Evolutionary conservation across 2,797 vertebrate genomes (phyloP).

Genomic region (Parambassis ranga): DNA sequence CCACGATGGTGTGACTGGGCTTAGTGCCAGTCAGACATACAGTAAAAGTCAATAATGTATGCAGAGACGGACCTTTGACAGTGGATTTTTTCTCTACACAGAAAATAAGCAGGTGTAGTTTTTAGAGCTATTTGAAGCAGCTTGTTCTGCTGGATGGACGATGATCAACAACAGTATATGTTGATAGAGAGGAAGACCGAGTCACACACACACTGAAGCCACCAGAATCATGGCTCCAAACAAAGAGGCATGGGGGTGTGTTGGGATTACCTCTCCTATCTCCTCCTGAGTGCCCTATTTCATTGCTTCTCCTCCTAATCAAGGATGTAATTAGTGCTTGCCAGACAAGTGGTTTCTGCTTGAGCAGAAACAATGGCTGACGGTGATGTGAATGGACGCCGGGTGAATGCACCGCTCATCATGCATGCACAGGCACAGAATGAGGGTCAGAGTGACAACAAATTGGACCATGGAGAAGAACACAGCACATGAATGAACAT

Average conservation of each 20-base stretch:
- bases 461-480: conserved; percentile 45
- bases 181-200: no score
- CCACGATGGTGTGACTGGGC: no score
- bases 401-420: conserved; percentile 49
- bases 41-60: no score
- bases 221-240: not conserved
- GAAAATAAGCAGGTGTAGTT: no score
- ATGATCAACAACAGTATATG: no score
- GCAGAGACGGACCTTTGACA: no score
- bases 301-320: conserved; percentile 68
- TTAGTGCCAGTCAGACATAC: no score
- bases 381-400: conserved; percentile 46
- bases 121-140: no score
- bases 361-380: conserved; percentile 62
- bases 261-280: conserved; percentile 23
- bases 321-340: conserved; percentile 68
- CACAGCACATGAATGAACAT: not conserved
- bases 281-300: conserved; percentile 14
- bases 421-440: conserved; percentile 46
- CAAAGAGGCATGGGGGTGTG: not conserved
- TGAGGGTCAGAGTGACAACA: conserved; percentile 49
- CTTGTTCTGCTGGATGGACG: no score
- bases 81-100: no score
- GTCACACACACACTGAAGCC: not conserved
- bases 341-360: conserved; percentile 56